Evolutionary conservation across 2,888 invertebrate genomes (phyloP), one percentile per base, ranked within the genome.

Genomic region (Cataglyphis albicans): DNA sequence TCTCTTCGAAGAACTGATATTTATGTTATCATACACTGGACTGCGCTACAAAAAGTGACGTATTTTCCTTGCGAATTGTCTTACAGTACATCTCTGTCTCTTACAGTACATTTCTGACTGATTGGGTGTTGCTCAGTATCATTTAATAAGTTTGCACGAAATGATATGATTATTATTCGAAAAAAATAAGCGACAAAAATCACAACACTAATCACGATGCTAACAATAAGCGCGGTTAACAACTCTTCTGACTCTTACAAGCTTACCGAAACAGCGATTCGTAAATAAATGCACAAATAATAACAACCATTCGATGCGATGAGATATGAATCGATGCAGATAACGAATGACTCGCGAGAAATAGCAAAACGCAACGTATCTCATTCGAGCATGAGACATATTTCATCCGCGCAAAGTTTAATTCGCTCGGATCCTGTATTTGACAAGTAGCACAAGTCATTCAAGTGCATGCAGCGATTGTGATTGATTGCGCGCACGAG

Each of bases 11-110:
- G 87, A 87, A 90, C 87, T 83, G 86, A 89, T 87, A 86, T 87
- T 87, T 87, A 86, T 83, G 87, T 90, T 90, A 91, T 84, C 86
- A 82, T 84, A 83, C 52, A 52, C 82, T 76, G 87, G 84, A 89
- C 88, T 86, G 88, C 84, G 75, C 83, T 80, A 74, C 74, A 81
- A 88, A 82, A 72, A 32, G 75, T 64, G 63, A 73, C 67, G 32
- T 44, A 57, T 70, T 68, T 55, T 65, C 38, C 44, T 32, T 41
- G 25, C 12, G 12, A 78, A 59, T 21, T 57, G 12, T 21, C 44
- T 18, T 52, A 21, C 7, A 15, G 18, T 32, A 35, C 21, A 15
- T 57, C 21, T 21, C 41, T 32, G 32, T 18, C 32, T 67, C 32
- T 67, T 52, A 21, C 4, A 15, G 18, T 32, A 35, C 15, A 15